These are phyloP conservation scores for Sardinella longiceps DNA, from an alignment of 2,797 vertebrate genomes.

Conservation along the genomic window DNA sequence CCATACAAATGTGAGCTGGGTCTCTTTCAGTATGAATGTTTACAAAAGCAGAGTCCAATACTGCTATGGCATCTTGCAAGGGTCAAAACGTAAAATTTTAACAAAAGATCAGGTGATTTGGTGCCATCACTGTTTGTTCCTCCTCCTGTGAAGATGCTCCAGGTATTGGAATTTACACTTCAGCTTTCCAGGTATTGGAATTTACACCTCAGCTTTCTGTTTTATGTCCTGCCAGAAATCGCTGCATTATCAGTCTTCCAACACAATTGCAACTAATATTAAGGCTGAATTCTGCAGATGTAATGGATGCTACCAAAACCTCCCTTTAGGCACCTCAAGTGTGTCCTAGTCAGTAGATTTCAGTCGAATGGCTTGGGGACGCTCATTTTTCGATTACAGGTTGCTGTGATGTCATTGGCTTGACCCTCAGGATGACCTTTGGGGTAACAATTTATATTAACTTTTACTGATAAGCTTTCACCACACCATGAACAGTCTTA, in stretches of 20 bases:
- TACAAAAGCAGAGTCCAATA: neutral
- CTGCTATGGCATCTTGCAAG: neutral
- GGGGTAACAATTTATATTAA: no score
- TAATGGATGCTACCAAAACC: no score
- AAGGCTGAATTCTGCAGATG: neutral
- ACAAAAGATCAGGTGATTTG: neutral
- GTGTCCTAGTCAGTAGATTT: no score
- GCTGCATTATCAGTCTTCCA: neutral
- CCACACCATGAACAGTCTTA: no score
- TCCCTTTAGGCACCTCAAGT: no score
- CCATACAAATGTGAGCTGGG: neutral
- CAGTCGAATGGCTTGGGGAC: no score
- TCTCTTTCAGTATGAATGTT: neutral
- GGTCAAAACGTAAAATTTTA: neutral
- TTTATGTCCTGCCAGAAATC: neutral
- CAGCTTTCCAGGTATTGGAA: no score
- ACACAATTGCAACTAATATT: neutral
- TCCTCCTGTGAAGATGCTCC: neutral
- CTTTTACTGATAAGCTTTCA: no score
- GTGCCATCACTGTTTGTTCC: neutral
- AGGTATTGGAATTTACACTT: neutral
- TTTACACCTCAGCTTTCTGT: neutral
- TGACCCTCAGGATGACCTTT: neutral
- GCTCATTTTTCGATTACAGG: no score
- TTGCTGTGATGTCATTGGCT: no score